These are phyloP conservation scores for Microcebus tavaratra DNA, from an alignment of 2,113 vertebrate species.

Conservation along the genomic window DNA sequence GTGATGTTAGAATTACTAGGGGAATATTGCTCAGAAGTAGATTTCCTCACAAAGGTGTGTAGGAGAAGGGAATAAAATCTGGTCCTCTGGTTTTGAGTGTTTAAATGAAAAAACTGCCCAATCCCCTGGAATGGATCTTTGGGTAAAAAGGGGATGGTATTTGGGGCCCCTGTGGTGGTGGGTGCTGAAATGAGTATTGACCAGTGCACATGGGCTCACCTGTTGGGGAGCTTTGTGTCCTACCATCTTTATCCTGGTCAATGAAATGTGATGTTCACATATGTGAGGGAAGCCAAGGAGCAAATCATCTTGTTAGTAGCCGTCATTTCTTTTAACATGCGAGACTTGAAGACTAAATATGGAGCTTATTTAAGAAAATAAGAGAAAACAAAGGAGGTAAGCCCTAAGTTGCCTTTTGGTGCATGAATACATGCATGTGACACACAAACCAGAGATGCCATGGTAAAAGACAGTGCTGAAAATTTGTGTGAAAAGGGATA, in stretches of 20 bases:
- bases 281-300: not conserved
- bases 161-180: not conserved
- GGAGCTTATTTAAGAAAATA: conserved; percentile 16
- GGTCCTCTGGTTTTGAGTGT: not conserved
- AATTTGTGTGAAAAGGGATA: not conserved
- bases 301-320: not conserved
- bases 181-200: not conserved
- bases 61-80: not conserved
- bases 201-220: not conserved
- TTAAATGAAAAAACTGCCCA: not conserved
- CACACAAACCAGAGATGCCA: not conserved
- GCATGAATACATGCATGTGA: not conserved
- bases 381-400: conserved; percentile 30
- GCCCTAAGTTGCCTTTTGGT: not conserved
- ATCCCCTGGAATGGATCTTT: not conserved
- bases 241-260: not conserved
- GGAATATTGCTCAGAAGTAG: not conserved
- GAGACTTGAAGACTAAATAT: not conserved
- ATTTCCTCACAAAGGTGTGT: not conserved
- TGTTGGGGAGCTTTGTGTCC: not conserved
- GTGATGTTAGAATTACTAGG: not conserved
- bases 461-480: not conserved
- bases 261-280: not conserved
- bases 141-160: not conserved
- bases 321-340: not conserved